phyloP scores from a whole-genome alignment of 2,888 invertebrate genomes.

The Oxycera nigricornis region DNA sequence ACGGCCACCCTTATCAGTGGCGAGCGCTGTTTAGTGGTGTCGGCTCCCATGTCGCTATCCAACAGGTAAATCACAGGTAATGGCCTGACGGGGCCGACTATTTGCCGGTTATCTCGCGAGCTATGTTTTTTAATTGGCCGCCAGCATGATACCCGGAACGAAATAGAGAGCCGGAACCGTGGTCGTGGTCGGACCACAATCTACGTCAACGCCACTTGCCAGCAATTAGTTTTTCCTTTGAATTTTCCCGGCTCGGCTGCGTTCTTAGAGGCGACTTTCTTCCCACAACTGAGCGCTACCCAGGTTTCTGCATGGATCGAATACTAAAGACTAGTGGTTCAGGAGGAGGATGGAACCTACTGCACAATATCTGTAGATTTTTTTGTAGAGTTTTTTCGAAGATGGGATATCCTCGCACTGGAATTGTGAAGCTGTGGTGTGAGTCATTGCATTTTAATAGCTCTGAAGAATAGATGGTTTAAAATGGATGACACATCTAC shows the following conservation, averaged over 20 bases:
- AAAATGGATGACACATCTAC: too few species aligned
- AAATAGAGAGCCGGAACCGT: background rate
- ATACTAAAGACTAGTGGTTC: too few species aligned
- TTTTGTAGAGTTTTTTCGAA: too few species aligned
- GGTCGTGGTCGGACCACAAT: background rate
- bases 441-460: too few species aligned
- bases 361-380: too few species aligned
- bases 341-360: too few species aligned
- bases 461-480: too few species aligned
- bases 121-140: conserved; percentile 39
- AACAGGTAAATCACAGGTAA: conserved; percentile 39
- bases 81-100: conserved; percentile 30
- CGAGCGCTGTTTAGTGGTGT: conserved; percentile 8
- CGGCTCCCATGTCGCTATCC: conserved; percentile 23
- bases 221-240: conserved; percentile 18
- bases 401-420: too few species aligned
- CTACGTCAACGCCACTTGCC: background rate
- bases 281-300: too few species aligned
- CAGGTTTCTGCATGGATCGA: too few species aligned
- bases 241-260: background rate
- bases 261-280: too few species aligned
- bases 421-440: too few species aligned
- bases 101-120: conserved; percentile 34
- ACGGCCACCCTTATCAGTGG: conserved; percentile 22
- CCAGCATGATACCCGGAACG: conserved; percentile 27